phyloP scores from a whole-genome alignment of 2,113 vertebrate species.

The Rhinolophus ferrumequinum region DNA sequence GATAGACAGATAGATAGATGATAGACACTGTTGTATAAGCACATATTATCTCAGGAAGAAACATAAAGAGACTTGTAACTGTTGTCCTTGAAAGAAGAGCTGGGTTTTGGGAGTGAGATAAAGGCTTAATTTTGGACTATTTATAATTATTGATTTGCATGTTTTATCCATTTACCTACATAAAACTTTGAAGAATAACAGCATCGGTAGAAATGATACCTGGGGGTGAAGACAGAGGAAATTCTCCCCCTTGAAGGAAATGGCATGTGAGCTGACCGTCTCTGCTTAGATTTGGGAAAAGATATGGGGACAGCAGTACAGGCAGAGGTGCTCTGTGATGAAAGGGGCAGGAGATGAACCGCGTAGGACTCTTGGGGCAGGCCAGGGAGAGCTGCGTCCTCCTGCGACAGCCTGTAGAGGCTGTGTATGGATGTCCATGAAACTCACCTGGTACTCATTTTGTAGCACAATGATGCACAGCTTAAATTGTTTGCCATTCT shows the following conservation, averaged over 20 bases:
- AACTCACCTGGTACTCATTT: neutral
- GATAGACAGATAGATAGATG: neutral
- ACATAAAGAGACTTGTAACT: neutral
- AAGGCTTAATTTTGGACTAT: neutral
- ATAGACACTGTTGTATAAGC: neutral
- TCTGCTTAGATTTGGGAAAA: neutral
- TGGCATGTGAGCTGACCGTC: neutral
- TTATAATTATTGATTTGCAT: neutral
- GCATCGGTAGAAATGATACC: neutral
- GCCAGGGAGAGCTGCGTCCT: neutral
- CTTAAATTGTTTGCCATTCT: neutral
- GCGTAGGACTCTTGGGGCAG: neutral
- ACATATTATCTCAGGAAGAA: neutral
- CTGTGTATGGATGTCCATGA: rapidly evolving
- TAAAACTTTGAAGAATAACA: neutral
- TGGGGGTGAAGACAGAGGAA: neutral
- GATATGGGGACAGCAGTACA: neutral
- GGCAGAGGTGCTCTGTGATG: neutral
- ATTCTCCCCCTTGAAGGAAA: no score
- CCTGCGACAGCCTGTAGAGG: neutral
- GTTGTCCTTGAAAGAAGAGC: neutral
- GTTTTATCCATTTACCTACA: neutral
- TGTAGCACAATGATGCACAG: neutral
- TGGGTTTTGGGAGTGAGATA: neutral
- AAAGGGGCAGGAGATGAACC: neutral